Percentiles rank a stretch among this genome's conserved stretches.
Evolutionary conservation across 2,797 vertebrate species (phyloP).

Genomic region (Borostomias antarcticus): DNA sequence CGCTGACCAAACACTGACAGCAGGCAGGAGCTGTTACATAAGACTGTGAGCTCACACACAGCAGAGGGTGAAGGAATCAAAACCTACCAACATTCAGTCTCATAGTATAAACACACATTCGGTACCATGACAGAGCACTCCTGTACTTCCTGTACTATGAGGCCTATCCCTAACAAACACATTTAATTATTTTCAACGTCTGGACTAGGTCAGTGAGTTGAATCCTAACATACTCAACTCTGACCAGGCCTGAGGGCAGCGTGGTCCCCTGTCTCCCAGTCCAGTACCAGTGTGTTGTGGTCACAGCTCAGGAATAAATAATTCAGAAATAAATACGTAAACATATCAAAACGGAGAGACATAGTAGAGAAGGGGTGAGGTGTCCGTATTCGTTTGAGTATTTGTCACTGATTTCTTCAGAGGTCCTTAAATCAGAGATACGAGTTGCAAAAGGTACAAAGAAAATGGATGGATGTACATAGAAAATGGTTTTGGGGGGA

Average conservation of each 20-base stretch:
- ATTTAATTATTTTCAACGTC: not conserved
- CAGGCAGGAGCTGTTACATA: slow-evolving; percentile 13
- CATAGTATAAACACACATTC: slow-evolving; percentile 36
- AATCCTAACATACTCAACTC: too few species aligned
- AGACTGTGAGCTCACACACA: slow-evolving; percentile 9
- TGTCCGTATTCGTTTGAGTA: too few species aligned
- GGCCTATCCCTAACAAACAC: slow-evolving; percentile 20
- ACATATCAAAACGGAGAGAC: slow-evolving; percentile 22
- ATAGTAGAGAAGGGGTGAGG: not conserved
- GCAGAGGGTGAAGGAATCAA: slow-evolving; percentile 21
- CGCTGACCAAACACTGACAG: slow-evolving; percentile 8
- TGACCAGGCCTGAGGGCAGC: not conserved
- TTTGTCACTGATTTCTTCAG: not conserved
- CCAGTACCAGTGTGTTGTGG: not conserved
- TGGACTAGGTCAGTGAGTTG: too few species aligned
- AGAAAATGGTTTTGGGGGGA: not conserved
- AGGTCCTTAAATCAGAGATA: not conserved
- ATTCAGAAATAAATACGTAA: slow-evolving; percentile 37
- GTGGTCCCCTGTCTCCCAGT: slow-evolving; percentile 5
- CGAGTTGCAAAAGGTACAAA: too few species aligned
- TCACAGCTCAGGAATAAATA: slow-evolving; percentile 19
- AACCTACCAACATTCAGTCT: slow-evolving; percentile 33
- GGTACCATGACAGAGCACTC: slow-evolving; percentile 18
- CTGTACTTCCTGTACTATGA: not conserved
- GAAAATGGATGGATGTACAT: not conserved